Base-by-base conservation (phyloP, 2,797 vertebrate species). In the Schizopygopsis pylzovi region DNA sequence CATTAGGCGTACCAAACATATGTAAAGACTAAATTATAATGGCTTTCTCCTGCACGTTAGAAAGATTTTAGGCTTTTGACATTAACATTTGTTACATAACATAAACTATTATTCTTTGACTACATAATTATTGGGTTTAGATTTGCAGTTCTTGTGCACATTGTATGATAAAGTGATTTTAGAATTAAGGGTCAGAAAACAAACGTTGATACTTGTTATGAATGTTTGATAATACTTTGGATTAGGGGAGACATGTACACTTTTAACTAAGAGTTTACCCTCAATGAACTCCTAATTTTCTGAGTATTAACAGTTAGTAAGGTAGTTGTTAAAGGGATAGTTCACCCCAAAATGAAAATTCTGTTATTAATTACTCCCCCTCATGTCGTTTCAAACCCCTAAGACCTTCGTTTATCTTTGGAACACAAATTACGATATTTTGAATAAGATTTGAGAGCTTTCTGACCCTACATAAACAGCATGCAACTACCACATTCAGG, bases 1-100 rank as follows among this genome's bases (percentile, higher is more conserved):
- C 18, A n/a, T 61, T 85, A 20, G n/a, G 63, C 76, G 78, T 68
- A 28, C 63, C 54, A n/a, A 37, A 70, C 37, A 71, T 37, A 52
- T 54, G 65, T 54, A 70, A 54, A 56, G 47, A 41, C 47, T 67
- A 80, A n/a, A 22, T 25, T 6, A 54, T 47, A 4, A 59, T 47
- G 7, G 20, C n/a, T n/a, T n/a, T n/a, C n/a, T n/a, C n/a, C n/a
- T n/a, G n/a, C 43, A 76, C 12, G 4, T 37, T 52, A n/a, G 6
- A 13, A 73, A 61, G 6, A 22, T 61, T 73, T 45, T 59, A 20
- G 4, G 4, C 6, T 39, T 73, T 61, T 72, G 11, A 22, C 43
- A 1, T 33, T 37, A 49, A 78, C 20, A 25, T 25, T 22, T 78
- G 9, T 45, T 4, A 22, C 56, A 18, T 65, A 12, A 33, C 20